Evolutionary conservation across 2,113 vertebrate species (phyloP), one percentile per base, ranked within the genome.

Genomic region (Sylvia atricapilla): DNA sequence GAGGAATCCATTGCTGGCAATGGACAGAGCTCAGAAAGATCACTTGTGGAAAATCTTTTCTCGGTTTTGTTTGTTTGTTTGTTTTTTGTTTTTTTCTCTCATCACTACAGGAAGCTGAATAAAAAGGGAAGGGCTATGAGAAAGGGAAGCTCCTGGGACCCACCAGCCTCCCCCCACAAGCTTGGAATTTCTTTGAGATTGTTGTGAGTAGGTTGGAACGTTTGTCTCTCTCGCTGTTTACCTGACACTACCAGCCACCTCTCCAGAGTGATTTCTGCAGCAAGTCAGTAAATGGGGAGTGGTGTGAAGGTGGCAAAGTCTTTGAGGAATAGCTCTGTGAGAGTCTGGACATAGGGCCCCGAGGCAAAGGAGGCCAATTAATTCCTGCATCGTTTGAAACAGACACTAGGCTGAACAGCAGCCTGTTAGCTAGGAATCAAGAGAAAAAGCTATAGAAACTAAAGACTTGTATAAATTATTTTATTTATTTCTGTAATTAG

Each of bases 401-500:
- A 95, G 82, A 95, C 90, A 91, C 93, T 86, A 70, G 96, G 95
- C 90, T 95, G 84, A 96, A 66, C 93, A 83, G 60, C 84, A 96
- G 94, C 93, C 95, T 96, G 50, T 63, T 85, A 89, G 82, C 90
- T 92, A 89, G 85, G 79, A 79, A 74, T 58, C 15, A 63, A 84
- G 89, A 89, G 59, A 81, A 94, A 91, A 92, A 94, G 92, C 92
- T 96, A 94, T 91, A 96, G 94, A 92, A 94, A 93, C 83, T 95
- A 94, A 96, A 94, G 88, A 97, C 85, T 76, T 97, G 96, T 98
- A 98, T 98, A 98, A 98, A 98, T 98, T 98, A 98, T 98, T 98
- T 98, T 98, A 98, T 98, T 98, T 98, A 98, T 98, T 98, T 97
- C 92, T 98, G 97, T 98, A 98, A 98, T 98, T 98, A 98, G 98